Evolutionary conservation across 1,140 invertebrate species (phyloP).

Genomic region (Telenomus remus): DNA sequence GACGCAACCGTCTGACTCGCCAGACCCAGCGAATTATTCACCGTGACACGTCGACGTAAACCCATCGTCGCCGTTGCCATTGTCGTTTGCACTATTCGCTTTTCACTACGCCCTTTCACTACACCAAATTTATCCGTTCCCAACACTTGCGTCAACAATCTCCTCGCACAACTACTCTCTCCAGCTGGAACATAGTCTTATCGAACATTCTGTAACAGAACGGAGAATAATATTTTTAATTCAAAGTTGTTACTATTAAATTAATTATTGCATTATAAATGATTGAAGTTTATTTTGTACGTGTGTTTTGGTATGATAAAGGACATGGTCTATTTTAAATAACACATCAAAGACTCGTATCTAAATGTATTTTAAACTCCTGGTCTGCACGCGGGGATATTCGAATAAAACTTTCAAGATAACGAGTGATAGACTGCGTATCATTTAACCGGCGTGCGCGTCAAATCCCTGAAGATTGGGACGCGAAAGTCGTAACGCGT

Average conservation of each 20-base stretch:
- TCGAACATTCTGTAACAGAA: too few relatives aligned
- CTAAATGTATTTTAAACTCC: background rate
- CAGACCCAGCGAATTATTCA: conserved; percentile 62
- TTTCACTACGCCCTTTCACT: conserved; percentile 33
- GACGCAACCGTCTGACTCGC: conserved; percentile 39
- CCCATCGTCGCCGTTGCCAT: conserved; percentile 74
- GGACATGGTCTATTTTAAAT: background rate
- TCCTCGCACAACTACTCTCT: too few relatives aligned
- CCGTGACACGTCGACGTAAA: conserved; percentile 70
- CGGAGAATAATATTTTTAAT: too few relatives aligned
- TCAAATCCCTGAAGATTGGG: conserved; percentile 36
- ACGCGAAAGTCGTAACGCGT: conserved; percentile 40
- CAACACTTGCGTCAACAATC: background rate
- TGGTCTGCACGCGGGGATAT: background rate
- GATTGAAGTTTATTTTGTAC: too few relatives aligned
- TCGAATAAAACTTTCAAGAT: conserved; percentile 22
- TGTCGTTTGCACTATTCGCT: conserved; percentile 21
- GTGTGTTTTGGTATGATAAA: too few relatives aligned
- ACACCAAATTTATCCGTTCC: background rate
- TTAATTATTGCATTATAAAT: too few relatives aligned
- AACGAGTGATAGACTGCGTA: conserved; percentile 40
- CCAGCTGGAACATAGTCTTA: too few relatives aligned
- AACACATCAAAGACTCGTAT: background rate
- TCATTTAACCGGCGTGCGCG: conserved; percentile 35
- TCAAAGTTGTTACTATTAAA: too few relatives aligned